Evolutionary conservation across 2,888 invertebrate species (phyloP).

Genomic region (Callyntrura guangdongensis): DNA sequence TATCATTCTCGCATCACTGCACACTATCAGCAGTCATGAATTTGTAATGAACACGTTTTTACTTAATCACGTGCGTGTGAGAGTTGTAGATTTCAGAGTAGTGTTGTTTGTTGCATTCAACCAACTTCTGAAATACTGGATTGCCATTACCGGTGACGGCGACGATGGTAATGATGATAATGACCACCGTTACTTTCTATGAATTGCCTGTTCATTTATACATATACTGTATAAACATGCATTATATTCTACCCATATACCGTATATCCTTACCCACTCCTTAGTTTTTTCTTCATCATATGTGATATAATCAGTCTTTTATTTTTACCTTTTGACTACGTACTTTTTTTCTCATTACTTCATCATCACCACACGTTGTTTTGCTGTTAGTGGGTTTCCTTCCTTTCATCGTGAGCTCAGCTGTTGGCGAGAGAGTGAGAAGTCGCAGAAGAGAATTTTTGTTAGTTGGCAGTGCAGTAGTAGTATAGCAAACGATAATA

Average conservation of each 20-base stretch:
- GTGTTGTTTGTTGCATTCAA: too few species aligned
- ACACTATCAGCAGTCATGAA: constrained; percentile 54
- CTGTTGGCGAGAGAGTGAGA: background rate
- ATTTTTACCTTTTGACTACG: constrained; percentile 16
- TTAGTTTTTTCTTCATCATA: background rate
- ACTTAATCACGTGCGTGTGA: constrained; percentile 58
- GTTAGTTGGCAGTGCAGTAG: background rate
- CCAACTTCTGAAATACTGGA: constrained; percentile 21
- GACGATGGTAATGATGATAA: constrained; percentile 38
- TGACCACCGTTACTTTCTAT: constrained; percentile 44
- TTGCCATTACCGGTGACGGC: constrained; percentile 5
- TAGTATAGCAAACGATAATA: too few species aligned
- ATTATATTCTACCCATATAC: background rate
- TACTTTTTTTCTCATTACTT: constrained; percentile 31
- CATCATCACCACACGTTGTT: background rate
- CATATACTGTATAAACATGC: background rate
- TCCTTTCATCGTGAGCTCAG: constrained; percentile 9
- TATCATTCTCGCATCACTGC: constrained; percentile 35
- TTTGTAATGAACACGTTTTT: constrained; percentile 55
- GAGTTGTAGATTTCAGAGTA: background rate
- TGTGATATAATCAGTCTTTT: constrained; percentile 18
- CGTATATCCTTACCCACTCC: background rate
- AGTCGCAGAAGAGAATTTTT: background rate
- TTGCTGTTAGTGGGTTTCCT: constrained; percentile 21
- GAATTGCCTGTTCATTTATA: constrained; percentile 7